Evolutionary conservation across 2,888 invertebrate species (phyloP).

Genomic region (Lumbricus terrestris): DNA sequence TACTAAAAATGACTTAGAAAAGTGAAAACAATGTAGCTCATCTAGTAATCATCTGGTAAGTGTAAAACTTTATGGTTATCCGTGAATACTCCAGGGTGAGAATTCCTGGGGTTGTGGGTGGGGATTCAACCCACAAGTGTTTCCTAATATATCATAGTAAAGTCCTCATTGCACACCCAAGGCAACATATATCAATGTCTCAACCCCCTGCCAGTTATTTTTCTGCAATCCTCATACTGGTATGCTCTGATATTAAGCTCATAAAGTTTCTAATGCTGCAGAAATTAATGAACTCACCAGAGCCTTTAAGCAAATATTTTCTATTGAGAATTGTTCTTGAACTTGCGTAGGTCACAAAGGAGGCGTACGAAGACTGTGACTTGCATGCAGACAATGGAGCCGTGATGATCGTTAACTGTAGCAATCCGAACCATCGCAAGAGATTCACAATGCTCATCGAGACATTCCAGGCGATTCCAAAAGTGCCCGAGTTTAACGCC

Average conservation of each 20-base stretch:
- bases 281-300: not conserved
- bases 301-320: not conserved
- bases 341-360: constrained; percentile 18
- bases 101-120: too few species aligned
- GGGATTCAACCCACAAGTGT: too few species aligned
- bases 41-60: too few species aligned
- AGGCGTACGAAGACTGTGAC: constrained; percentile 24
- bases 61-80: not conserved
- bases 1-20: too few species aligned
- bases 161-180: too few species aligned
- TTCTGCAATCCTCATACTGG: too few species aligned
- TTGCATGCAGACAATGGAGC: not conserved
- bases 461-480: constrained; percentile 29
- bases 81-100: too few species aligned
- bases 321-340: not conserved
- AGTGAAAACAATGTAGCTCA: too few species aligned
- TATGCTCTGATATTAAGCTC: not conserved
- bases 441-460: constrained; percentile 30
- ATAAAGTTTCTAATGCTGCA: not conserved
- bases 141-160: too few species aligned
- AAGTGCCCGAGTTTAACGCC: constrained; percentile 25
- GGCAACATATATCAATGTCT: too few species aligned
- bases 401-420: constrained; percentile 28
- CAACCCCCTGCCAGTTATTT: too few species aligned
- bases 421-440: constrained; percentile 24